These are phyloP conservation scores for Stigmatopora nigra DNA, from an alignment of 2,113 vertebrate species.

Conservation along the genomic window DNA sequence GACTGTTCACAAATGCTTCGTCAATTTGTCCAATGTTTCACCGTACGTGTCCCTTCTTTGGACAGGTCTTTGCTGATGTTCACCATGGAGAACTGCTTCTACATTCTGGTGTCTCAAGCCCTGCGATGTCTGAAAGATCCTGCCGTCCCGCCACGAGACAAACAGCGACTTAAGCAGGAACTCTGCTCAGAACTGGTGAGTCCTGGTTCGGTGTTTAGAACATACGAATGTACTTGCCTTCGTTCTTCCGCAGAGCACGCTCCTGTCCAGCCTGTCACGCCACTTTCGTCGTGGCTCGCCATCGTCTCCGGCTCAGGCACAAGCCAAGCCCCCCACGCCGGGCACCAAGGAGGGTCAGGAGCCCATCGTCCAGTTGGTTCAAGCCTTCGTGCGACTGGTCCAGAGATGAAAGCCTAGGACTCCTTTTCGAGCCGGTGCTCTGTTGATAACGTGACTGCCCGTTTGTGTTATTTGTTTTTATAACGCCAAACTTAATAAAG, in stretches of 20 bases:
- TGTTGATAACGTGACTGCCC: constrained; percentile 13
- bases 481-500: constrained; percentile 53
- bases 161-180: constrained; percentile 96
- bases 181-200: constrained; percentile 93
- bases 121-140: constrained; percentile 86
- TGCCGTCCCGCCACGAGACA: constrained; percentile 79
- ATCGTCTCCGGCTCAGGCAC: constrained; percentile 77
- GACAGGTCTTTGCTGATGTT: constrained; percentile 86
- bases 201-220: too few relatives aligned
- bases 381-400: constrained; percentile 87
- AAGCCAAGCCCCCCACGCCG: constrained; percentile 72
- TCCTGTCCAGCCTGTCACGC: constrained; percentile 84
- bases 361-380: constrained; percentile 89
- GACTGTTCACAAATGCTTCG: background rate
- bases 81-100: constrained; percentile 98
- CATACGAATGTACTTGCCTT: too few relatives aligned
- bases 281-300: constrained; percentile 88
- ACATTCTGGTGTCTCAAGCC: constrained; percentile 93
- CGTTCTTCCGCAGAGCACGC: constrained; percentile 74
- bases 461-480: background rate
- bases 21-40: too few relatives aligned
- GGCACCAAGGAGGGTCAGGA: constrained; percentile 88
- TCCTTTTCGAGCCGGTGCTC: constrained; percentile 68
- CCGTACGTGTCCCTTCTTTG: too few relatives aligned
- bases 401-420: constrained; percentile 75